Base-by-base conservation (phyloP, 2,888 invertebrate species). In the Ditylenchus weischeri region DNA sequence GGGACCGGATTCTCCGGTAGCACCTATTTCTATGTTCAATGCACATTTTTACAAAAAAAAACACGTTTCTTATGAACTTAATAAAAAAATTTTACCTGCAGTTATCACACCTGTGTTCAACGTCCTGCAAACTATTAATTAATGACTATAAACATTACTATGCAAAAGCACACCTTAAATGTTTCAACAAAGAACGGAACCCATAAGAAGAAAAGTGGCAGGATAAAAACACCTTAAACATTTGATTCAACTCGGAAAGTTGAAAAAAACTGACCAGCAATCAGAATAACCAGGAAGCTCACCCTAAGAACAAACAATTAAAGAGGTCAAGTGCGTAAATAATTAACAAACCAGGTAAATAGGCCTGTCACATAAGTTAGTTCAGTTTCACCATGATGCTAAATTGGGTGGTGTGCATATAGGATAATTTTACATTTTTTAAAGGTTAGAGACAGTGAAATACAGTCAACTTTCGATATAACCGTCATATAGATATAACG, bases 151-250 rank as follows among this genome's bases (percentile, higher is more conserved):
- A 47, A 21, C 48, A 47, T n/a, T 58, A 43, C 21, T 47, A 23
- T 35, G 8, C 15, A 36, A 36, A 15, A 35, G 18, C 23, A 7
- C 18, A 60, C 81, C 68, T 80, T 77, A 72, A 79, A 80, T n/a
- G 78, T 75, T 43, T 75, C 76, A 23, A 80, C 74, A 59, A 75
- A 77, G 69, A 80, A 80, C 15, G 80, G 80, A 47, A 79, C 79
- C 81, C 81, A 81, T 43, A 81, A 74, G 75, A 81, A 79, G 75
- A 81, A 81, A 23, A 81, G 75, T 48, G 81, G 81, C 43, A 80
- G 70, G 36, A 80, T 75, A 71, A 76, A 74, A 62, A 80, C 65
- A 38, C 36, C 19, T 49, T 62, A 23, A 66, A 78, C 72, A 43
- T 43, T 43, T 43, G 43, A 43, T 3, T 13, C 2, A 43, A 43